A percentile compares a stretch with the other conserved stretches of the same genome.
Conservation (phyloP, 2,113 vertebrate species). For the Tylochromis polylepis region DNA sequence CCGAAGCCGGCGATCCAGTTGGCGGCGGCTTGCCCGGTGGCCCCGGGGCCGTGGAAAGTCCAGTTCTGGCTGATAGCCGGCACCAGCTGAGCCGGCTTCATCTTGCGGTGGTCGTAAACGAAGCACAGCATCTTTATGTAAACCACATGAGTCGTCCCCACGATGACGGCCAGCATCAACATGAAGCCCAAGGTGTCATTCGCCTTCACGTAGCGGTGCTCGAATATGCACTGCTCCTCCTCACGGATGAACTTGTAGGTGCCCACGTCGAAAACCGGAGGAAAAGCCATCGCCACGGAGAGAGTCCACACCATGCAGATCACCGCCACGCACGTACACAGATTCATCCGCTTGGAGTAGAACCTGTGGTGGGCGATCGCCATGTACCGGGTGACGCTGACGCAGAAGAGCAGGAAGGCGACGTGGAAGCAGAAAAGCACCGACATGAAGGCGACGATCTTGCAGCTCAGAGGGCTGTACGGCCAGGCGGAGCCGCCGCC, state of each 20-base stretch:
- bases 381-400: conserved; percentile 95
- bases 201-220: conserved; percentile 91
- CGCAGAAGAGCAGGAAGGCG: conserved; percentile 91
- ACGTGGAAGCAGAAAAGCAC: conserved; percentile 95
- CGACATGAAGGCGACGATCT: conserved; percentile 89
- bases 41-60: conserved; percentile 95
- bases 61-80: conserved; percentile 97
- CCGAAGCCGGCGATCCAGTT: conserved; percentile 98
- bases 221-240: conserved; percentile 92
- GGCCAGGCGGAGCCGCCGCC: conserved; percentile 81
- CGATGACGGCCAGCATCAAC: conserved; percentile 87
- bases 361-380: conserved; percentile 95
- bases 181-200: conserved; percentile 94
- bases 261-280: conserved; percentile 90
- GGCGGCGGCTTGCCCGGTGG: conserved; percentile 91
- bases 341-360: conserved; percentile 91
- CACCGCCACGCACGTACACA: conserved; percentile 88
- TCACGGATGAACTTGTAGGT: conserved; percentile 89
- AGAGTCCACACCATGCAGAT: conserved; percentile 94
- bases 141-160: conserved; percentile 88
- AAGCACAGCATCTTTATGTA: conserved; percentile 95
- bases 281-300: conserved; percentile 92
- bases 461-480: conserved; percentile 84
- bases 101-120: conserved; percentile 94
- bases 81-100: conserved; percentile 92